Conservation (phyloP, 2,797 vertebrate species). For the Sebastolobus alascanus region DNA sequence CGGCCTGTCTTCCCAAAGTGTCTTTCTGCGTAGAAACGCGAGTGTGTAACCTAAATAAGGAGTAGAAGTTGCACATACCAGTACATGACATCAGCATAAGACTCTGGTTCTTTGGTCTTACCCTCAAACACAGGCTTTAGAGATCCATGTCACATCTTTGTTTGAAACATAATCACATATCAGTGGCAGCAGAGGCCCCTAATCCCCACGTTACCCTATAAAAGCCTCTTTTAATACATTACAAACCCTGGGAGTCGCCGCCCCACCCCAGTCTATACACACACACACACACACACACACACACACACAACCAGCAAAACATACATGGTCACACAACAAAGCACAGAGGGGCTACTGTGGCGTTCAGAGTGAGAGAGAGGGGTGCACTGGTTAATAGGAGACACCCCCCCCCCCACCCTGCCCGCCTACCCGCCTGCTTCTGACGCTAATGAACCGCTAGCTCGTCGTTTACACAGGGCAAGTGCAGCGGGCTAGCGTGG, state of each 20-base stretch:
- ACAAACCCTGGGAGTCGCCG: slow-evolving; percentile 21
- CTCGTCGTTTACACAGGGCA: slow-evolving; percentile 65
- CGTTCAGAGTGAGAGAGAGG: slow-evolving; percentile 46
- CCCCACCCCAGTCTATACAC: neutral
- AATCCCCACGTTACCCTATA: slow-evolving; percentile 37
- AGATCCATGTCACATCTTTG: slow-evolving; percentile 27
- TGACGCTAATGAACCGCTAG: slow-evolving; percentile 67
- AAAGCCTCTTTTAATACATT: slow-evolving; percentile 53
- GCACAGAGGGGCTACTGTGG: slow-evolving; percentile 75
- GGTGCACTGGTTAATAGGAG: slow-evolving; percentile 55
- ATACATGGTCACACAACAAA: slow-evolving; percentile 55
- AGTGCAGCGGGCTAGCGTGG: slow-evolving; percentile 47
- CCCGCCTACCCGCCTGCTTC: slow-evolving; percentile 15
- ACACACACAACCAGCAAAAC: slow-evolving; percentile 42
- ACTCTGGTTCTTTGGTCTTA: neutral
- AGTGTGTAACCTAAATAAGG: neutral
- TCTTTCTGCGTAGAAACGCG: neutral
- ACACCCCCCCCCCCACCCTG: slow-evolving; percentile 4
- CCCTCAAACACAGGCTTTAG: slow-evolving; percentile 6
- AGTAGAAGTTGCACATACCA: neutral
- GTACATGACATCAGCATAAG: neutral
- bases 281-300: too few species aligned
- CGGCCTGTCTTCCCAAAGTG: neutral
- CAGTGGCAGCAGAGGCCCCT: slow-evolving; percentile 16
- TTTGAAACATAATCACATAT: slow-evolving; percentile 45